phyloP scores from a whole-genome alignment of 1,140 invertebrate species.

The Halyomorpha halys region DNA sequence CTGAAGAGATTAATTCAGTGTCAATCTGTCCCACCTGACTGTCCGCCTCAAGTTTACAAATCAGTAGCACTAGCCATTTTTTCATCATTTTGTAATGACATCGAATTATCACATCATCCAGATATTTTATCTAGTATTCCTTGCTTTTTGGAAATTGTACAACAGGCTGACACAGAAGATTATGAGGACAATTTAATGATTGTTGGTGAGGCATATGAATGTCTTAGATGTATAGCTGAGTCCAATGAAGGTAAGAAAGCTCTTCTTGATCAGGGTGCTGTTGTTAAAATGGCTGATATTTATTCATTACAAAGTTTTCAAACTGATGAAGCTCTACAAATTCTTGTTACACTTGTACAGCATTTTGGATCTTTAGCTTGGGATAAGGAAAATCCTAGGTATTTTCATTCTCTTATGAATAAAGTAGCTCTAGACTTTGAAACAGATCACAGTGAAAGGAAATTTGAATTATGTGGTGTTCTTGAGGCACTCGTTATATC shows the following conservation, averaged over 20 bases:
- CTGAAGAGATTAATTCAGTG: conserved; percentile 60
- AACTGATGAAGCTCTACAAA: conserved; percentile 70
- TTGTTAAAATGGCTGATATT: conserved; percentile 70
- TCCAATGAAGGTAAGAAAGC: conserved; percentile 61
- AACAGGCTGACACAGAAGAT: conserved; percentile 59
- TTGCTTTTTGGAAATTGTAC: conserved; percentile 69
- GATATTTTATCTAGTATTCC: conserved; percentile 72
- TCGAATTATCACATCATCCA: conserved; percentile 63
- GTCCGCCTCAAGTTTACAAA: conserved; percentile 76
- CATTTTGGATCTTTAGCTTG: conserved; percentile 59
- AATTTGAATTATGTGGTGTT: conserved; percentile 73
- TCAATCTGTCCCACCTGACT: conserved; percentile 60
- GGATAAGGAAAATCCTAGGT: conserved; percentile 53
- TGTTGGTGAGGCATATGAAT: conserved; percentile 78
- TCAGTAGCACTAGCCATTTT: conserved; percentile 76
- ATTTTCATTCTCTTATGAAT: conserved; percentile 71
- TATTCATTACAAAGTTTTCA: conserved; percentile 76
- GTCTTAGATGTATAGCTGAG: conserved; percentile 64
- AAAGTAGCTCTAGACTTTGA: conserved; percentile 77
- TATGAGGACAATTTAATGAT: conserved; percentile 70
- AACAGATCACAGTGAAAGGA: conserved; percentile 71
- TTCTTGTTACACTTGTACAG: conserved; percentile 59
- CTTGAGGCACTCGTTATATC: conserved; percentile 62
- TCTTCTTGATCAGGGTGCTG: conserved; percentile 60
- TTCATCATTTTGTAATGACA: conserved; percentile 67